Percentiles rank a stretch among this genome's conserved stretches.
Conservation (phyloP, 1,140 invertebrate species). For the Philopotamus ludificatus region DNA sequence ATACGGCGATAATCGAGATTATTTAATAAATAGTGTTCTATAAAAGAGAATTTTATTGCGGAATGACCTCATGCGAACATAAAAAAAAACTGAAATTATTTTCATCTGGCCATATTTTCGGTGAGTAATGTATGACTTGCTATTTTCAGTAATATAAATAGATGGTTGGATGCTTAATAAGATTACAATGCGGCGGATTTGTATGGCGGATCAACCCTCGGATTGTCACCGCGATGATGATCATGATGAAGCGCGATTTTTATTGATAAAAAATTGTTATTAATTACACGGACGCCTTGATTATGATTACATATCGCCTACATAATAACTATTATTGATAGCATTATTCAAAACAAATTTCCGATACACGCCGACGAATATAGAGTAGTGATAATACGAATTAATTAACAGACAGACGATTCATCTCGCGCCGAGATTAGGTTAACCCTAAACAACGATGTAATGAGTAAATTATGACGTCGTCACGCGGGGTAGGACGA, state of each 20-base stretch:
- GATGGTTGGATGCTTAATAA: slow-evolving; percentile 17
- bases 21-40: background rate
- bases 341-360: too few species aligned
- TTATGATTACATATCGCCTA: too few species aligned
- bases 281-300: background rate
- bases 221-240: slow-evolving; percentile 24
- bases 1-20: background rate
- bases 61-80: too few species aligned
- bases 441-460: slow-evolving; percentile 15
- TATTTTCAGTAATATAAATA: background rate
- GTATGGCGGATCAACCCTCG: slow-evolving; percentile 20
- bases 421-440: background rate
- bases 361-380: too few species aligned
- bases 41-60: too few species aligned
- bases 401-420: background rate
- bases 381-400: too few species aligned
- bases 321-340: too few species aligned
- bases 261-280: slow-evolving; percentile 8
- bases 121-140: too few species aligned
- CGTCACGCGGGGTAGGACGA: slow-evolving; percentile 27
- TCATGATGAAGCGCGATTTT: slow-evolving; percentile 3
- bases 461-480: slow-evolving; percentile 33
- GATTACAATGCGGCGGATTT: slow-evolving; percentile 22
- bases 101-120: too few species aligned
- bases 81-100: too few species aligned